Evolutionary conservation across 2,888 invertebrate species (phyloP).

Genomic region (Mimumesa dahlbomi): DNA sequence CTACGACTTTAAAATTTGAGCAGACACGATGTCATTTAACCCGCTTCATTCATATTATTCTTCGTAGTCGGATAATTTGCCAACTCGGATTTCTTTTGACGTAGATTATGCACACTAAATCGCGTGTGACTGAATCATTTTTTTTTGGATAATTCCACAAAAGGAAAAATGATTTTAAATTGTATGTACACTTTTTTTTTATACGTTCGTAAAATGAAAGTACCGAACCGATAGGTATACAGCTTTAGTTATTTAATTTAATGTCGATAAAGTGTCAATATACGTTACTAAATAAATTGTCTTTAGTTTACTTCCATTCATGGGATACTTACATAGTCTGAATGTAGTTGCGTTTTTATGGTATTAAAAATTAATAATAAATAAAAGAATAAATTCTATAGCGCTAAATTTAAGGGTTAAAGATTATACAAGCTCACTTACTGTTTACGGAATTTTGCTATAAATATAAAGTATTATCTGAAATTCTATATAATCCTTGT

Average conservation of each 20-base stretch:
- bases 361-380: slow-evolving; percentile 26
- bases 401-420: slow-evolving; percentile 41
- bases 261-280: slow-evolving; percentile 22
- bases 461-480: slow-evolving; percentile 59
- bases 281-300: slow-evolving; percentile 9
- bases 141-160: neutral
- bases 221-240: slow-evolving; percentile 42
- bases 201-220: slow-evolving; percentile 7
- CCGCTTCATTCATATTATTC: slow-evolving; percentile 1
- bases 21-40: neutral
- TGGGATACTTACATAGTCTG: slow-evolving; percentile 1
- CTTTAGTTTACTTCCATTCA: neutral
- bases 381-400: slow-evolving; percentile 19
- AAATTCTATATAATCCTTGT: slow-evolving; percentile 57
- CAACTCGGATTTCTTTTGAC: neutral
- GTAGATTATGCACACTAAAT: neutral
- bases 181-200: neutral
- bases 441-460: slow-evolving; percentile 45
- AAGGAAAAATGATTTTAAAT: slow-evolving; percentile 3
- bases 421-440: slow-evolving; percentile 60
- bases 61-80: neutral
- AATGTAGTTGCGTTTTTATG: slow-evolving; percentile 6
- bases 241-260: slow-evolving; percentile 27
- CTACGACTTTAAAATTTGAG: slow-evolving; percentile 1
- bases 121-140: neutral